phyloP scores from a whole-genome alignment of 2,888 invertebrate species.

The Aromia moschata region DNA sequence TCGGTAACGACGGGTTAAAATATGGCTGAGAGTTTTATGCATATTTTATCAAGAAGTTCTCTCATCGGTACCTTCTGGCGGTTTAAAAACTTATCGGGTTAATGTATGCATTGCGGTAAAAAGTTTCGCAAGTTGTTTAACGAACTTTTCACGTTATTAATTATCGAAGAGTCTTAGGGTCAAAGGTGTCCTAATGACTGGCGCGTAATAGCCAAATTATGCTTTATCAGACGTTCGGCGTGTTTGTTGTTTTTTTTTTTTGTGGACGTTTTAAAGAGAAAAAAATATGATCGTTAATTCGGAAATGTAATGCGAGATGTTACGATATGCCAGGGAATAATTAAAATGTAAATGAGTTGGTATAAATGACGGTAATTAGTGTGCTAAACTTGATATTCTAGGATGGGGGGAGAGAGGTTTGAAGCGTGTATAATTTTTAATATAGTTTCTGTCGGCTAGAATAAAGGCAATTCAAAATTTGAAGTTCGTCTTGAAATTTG shows the following conservation, averaged over 20 bases:
- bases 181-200: background rate
- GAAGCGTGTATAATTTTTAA: too few species aligned
- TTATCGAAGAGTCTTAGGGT: background rate
- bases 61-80: background rate
- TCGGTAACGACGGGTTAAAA: constrained; percentile 20
- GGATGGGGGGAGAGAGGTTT: too few species aligned
- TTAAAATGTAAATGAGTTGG: background rate
- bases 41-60: constrained; percentile 15
- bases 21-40: constrained; percentile 8
- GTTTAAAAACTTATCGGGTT: constrained; percentile 15
- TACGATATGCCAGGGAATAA: background rate
- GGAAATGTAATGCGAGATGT: background rate
- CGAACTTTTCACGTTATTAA: constrained; percentile 6
- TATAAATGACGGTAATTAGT: background rate
- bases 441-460: too few species aligned
- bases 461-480: too few species aligned
- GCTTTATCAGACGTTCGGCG: too few species aligned
- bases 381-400: too few species aligned
- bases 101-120: constrained; percentile 12
- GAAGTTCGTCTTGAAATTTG: too few species aligned
- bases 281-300: background rate
- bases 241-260: too few species aligned
- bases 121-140: constrained; percentile 8
- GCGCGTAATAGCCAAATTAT: too few species aligned
- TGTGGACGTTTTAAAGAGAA: too few species aligned